phyloP scores from a whole-genome alignment of 2,797 vertebrate genomes.

The Psittacula derbiana region DNA sequence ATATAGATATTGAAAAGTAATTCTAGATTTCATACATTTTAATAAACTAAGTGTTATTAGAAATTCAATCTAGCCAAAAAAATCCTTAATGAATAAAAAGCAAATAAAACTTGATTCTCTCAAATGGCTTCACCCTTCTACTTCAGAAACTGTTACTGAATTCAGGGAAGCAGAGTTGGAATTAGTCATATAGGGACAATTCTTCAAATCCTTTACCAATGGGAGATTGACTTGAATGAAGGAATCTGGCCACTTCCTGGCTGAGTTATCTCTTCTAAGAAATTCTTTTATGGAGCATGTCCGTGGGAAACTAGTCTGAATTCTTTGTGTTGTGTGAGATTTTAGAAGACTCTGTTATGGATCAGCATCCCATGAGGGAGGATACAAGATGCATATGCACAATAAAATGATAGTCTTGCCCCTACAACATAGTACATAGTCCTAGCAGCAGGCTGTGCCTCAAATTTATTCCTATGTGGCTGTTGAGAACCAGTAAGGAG shows the following conservation, averaged over 20 bases:
- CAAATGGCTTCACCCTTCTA: background rate
- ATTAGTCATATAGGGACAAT: conserved; percentile 29
- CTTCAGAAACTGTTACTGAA: background rate
- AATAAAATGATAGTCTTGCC: background rate
- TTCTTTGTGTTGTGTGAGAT: conserved; percentile 46
- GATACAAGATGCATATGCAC: background rate
- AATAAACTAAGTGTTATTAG: background rate
- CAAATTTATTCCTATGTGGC: background rate
- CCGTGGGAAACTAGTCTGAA: conserved; percentile 52
- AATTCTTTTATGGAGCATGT: conserved; percentile 18
- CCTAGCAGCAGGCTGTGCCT: conserved; percentile 18
- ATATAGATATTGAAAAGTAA: background rate
- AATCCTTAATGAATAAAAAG: conserved; percentile 13
- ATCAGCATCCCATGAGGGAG: conserved; percentile 39
- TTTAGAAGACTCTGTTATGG: background rate
- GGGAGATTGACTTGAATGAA: background rate
- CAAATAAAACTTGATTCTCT: conserved; percentile 26
- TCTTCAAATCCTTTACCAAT: background rate
- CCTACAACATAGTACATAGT: background rate
- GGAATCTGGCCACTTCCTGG: conserved; percentile 54
- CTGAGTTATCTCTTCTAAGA: conserved; percentile 50
- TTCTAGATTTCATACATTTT: background rate
- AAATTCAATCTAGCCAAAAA: conserved; percentile 19
- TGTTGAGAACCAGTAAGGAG: conserved; percentile 1
- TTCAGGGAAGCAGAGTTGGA: background rate